These are phyloP conservation scores for Alouatta palliata DNA, from an alignment of 2,113 vertebrate genomes.

Conservation along the genomic window DNA sequence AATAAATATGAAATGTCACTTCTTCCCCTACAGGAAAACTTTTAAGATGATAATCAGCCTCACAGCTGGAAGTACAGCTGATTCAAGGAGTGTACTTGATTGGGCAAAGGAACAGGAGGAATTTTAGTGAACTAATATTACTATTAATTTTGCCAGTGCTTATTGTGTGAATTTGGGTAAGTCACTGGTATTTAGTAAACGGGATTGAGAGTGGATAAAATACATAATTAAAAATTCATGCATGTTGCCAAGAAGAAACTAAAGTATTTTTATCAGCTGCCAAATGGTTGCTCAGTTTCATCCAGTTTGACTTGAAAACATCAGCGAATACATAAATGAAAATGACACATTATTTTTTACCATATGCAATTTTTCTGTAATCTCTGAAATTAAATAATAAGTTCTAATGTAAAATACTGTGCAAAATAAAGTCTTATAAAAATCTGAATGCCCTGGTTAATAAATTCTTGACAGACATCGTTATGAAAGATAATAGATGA, in stretches of 20 bases:
- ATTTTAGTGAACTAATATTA: background rate
- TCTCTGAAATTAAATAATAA: background rate
- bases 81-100: background rate
- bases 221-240: conserved; percentile 16
- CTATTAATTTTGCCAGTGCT: conserved; percentile 12
- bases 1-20: background rate
- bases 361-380: background rate
- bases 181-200: conserved; percentile 8
- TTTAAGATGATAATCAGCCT: background rate
- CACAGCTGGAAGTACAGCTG: background rate
- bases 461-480: background rate
- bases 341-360: background rate
- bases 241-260: background rate
- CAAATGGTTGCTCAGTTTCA: conserved; percentile 43
- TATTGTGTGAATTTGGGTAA: background rate
- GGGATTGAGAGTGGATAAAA: background rate
- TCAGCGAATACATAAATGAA: conserved; percentile 20
- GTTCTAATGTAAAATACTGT: background rate
- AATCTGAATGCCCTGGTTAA: background rate
- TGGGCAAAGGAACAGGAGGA: background rate
- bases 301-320: conserved; percentile 32
- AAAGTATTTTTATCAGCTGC: background rate
- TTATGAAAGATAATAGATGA: background rate
- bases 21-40: background rate
- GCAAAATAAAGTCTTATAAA: conserved; percentile 34